Evolutionary conservation across 2,113 vertebrate species (phyloP).

Genomic region (Onychostruthus taczanowskii): DNA sequence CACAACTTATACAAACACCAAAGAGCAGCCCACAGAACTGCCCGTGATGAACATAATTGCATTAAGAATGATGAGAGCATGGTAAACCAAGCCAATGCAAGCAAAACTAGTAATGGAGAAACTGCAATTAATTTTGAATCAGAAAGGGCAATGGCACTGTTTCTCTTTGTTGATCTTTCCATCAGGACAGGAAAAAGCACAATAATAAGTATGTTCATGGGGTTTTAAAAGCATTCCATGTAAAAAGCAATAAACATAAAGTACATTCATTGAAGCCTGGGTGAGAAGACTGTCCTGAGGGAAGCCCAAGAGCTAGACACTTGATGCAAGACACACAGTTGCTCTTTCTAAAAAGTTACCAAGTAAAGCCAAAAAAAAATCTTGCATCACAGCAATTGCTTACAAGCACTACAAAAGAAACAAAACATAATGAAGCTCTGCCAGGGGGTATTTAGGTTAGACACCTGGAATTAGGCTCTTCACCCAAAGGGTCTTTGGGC

Average conservation of each 20-base stretch:
- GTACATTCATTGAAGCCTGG: not conserved
- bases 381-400: not conserved
- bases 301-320: not conserved
- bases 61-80: not conserved
- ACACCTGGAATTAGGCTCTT: not conserved
- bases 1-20: not conserved
- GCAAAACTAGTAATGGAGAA: slow-evolving; percentile 14
- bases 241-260: not conserved
- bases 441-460: not conserved
- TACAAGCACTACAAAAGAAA: not conserved
- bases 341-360: not conserved
- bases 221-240: not conserved
- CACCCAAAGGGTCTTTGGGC: not conserved
- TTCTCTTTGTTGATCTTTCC: not conserved
- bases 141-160: not conserved
- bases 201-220: not conserved
- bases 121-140: not conserved
- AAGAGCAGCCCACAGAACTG: not conserved
- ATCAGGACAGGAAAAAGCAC: not conserved
- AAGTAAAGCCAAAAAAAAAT: not conserved
- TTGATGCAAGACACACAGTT: not conserved
- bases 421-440: not conserved
- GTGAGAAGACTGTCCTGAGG: not conserved
- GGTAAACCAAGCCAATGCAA: slow-evolving; percentile 1
- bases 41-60: not conserved